phyloP scores from a whole-genome alignment of 2,888 invertebrate species.

The Endomychus coccineus region DNA sequence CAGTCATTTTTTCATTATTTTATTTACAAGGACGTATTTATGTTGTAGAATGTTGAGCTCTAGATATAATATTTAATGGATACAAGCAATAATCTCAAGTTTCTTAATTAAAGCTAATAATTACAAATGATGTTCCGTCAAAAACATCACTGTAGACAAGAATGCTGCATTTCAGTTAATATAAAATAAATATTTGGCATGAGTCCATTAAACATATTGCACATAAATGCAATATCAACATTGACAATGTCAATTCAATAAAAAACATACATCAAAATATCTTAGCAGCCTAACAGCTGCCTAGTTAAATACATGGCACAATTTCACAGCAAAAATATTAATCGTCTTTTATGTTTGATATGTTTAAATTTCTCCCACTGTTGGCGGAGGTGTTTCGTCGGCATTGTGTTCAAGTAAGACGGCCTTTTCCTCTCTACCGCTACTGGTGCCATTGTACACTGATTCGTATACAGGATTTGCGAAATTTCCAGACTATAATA shows the following conservation, averaged over 20 bases:
- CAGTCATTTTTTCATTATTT: conserved; percentile 15
- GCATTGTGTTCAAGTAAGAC: conserved; percentile 48
- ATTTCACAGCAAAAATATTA: conserved; percentile 40
- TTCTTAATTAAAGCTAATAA: too few species aligned
- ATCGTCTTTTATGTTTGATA: conserved; percentile 23
- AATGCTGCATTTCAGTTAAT: too few species aligned
- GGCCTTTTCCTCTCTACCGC: conserved; percentile 49
- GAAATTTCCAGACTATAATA: conserved; percentile 60
- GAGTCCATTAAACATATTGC: too few species aligned
- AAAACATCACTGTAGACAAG: too few species aligned
- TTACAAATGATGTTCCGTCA: too few species aligned
- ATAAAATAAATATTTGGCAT: too few species aligned
- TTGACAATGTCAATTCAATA: neutral
- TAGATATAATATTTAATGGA: too few species aligned
- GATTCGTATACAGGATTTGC: conserved; percentile 83
- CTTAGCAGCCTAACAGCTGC: conserved; percentile 8
- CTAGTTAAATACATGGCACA: conserved; percentile 38
- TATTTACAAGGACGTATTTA: conserved; percentile 13
- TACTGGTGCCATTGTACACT: conserved; percentile 54
- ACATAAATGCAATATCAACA: conserved; percentile 1
- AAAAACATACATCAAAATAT: conserved; percentile 6
- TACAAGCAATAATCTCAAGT: too few species aligned
- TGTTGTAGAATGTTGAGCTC: too few species aligned
- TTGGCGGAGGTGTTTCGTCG: conserved; percentile 42
- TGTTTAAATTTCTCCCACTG: conserved; percentile 36